These are phyloP conservation scores for Promerops cafer DNA, from an alignment of 2,113 vertebrate species.

Conservation along the genomic window DNA sequence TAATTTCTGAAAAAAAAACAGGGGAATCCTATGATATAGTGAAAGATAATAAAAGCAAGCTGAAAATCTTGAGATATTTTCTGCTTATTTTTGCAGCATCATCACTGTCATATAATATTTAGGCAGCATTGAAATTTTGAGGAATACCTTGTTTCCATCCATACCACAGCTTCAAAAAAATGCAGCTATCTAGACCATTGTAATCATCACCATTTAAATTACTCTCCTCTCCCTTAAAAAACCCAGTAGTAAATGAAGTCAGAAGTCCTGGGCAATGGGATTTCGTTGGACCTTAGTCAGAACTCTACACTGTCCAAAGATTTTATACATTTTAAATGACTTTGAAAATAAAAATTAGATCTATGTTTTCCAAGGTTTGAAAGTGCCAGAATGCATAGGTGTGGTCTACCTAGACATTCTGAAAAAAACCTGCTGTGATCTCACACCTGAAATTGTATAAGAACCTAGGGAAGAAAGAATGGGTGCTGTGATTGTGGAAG, in stretches of 20 bases:
- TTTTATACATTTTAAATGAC: neutral
- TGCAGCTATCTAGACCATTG: neutral
- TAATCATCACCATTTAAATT: neutral
- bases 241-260: accelerated
- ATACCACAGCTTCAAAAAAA: neutral
- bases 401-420: neutral
- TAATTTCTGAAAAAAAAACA: neutral
- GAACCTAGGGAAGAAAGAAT: neutral
- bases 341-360: neutral
- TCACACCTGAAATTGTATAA: neutral
- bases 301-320: neutral
- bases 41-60: neutral
- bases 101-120: neutral
- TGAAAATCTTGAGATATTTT: neutral
- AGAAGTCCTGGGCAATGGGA: neutral
- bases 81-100: neutral
- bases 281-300: neutral
- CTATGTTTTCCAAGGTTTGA: neutral
- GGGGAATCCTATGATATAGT: neutral
- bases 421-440: neutral
- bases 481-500: neutral
- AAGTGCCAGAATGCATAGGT: neutral
- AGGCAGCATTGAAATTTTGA: neutral
- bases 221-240: neutral
- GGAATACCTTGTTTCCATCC: neutral